These are phyloP conservation scores for Corydoras maculifer DNA, from an alignment of 2,113 vertebrate species.

Conservation along the genomic window DNA sequence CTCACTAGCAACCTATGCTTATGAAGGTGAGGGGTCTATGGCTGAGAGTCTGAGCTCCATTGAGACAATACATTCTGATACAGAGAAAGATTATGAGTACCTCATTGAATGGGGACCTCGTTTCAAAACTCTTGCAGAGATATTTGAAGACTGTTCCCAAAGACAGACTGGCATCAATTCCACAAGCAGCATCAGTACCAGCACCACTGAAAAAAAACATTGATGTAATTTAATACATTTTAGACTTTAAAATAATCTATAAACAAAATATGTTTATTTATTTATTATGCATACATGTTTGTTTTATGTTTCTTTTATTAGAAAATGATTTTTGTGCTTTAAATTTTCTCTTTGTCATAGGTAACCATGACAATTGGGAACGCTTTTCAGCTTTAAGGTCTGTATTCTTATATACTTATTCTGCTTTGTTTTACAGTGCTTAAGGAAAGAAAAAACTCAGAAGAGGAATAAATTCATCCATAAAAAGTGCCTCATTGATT, in stretches of 20 bases:
- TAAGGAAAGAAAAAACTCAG: conserved; percentile 32
- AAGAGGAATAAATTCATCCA: conserved; percentile 52
- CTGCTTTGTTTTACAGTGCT: conserved; percentile 31
- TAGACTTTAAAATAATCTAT: not conserved
- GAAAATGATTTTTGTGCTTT: conserved; percentile 19
- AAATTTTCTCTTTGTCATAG: not conserved
- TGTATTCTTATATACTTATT: conserved; percentile 41
- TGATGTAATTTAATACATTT: conserved; percentile 53
- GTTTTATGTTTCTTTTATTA: conserved; percentile 25
- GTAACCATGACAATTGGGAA: too few species aligned
- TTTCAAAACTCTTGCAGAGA: conserved; percentile 90
- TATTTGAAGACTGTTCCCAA: conserved; percentile 83
- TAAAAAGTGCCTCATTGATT: conserved; percentile 71
- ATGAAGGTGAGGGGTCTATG: conserved; percentile 86
- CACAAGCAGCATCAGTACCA: conserved; percentile 34
- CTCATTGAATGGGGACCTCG: conserved; percentile 92
- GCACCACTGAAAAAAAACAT: conserved; percentile 56
- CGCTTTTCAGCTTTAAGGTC: not conserved
- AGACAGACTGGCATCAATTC: conserved; percentile 52
- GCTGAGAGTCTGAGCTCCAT: conserved; percentile 94
- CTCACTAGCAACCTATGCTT: conserved; percentile 92
- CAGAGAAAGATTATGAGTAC: conserved; percentile 87
- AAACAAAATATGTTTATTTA: conserved; percentile 24
- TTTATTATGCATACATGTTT: conserved; percentile 13
- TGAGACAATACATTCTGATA: conserved; percentile 74